Percentiles rank a stretch among this genome's conserved stretches.
phyloP scores from a whole-genome alignment of 1,140 invertebrate genomes.

The Bombus impatiens region DNA sequence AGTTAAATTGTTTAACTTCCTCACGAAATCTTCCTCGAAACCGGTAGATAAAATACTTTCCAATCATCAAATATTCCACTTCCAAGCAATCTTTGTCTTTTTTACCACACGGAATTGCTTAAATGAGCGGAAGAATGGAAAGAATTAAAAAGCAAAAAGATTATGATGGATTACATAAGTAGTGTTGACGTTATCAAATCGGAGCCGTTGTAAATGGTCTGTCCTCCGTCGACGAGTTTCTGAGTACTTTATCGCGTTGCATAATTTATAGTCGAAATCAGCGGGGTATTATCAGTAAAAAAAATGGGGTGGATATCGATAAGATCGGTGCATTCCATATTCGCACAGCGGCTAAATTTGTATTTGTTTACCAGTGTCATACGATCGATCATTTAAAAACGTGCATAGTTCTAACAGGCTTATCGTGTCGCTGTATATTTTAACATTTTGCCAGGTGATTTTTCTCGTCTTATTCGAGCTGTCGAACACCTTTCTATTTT shows the following conservation, averaged over 20 bases:
- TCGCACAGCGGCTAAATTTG: slow-evolving; percentile 4
- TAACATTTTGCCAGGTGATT: slow-evolving; percentile 29
- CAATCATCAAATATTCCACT: not conserved
- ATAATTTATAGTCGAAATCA: slow-evolving; percentile 34
- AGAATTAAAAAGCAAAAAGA: no score
- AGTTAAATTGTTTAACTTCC: not conserved
- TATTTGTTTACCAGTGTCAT: slow-evolving; percentile 37
- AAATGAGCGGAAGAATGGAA: not conserved
- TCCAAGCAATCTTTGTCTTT: not conserved
- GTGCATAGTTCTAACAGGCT: not conserved
- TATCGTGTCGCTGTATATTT: slow-evolving; percentile 37
- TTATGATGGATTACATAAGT: not conserved
- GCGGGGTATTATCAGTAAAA: not conserved
- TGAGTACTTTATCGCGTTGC: not conserved
- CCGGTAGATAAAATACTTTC: not conserved
- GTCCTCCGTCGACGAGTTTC: not conserved
- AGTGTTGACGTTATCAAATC: slow-evolving; percentile 7
- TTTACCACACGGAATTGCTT: no score
- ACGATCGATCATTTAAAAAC: slow-evolving; percentile 31
- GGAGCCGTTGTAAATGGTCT: not conserved
- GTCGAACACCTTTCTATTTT: slow-evolving; percentile 48
- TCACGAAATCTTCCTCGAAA: no score
- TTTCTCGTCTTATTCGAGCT: slow-evolving; percentile 13
- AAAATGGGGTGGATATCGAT: not conserved
- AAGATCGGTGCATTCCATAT: not conserved